phyloP scores from a whole-genome alignment of 1,140 invertebrate genomes.

The Penaeus chinensis region DNA sequence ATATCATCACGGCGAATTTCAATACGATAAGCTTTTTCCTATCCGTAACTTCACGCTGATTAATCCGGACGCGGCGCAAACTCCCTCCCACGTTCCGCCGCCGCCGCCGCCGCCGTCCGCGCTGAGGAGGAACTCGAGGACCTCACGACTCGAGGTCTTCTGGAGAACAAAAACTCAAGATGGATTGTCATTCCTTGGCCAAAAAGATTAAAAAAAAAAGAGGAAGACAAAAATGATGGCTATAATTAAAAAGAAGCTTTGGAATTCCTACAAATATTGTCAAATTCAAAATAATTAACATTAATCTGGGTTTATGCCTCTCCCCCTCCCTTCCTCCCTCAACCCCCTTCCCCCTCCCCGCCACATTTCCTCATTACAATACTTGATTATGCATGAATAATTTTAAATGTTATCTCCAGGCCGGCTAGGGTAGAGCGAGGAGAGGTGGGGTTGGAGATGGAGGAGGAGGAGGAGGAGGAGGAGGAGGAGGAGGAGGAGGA shows the following conservation, averaged over 20 bases:
- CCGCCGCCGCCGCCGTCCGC: neutral
- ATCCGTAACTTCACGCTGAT: slow-evolving; percentile 35
- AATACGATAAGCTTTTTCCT: slow-evolving; percentile 39
- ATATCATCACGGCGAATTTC: slow-evolving; percentile 43
- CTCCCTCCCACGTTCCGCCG: neutral
- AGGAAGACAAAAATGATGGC: too few relatives aligned
- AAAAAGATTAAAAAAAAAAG: too few relatives aligned
- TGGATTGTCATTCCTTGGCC: too few relatives aligned
- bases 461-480: neutral
- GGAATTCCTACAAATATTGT: too few relatives aligned
- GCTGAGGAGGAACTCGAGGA: neutral
- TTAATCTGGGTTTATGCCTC: slow-evolving; percentile 14
- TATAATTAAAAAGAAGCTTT: too few relatives aligned
- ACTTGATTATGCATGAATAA: slow-evolving; percentile 60
- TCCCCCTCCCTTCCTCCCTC: neutral
- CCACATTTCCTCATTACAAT: slow-evolving; percentile 56
- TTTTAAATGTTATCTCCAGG: slow-evolving; percentile 59
- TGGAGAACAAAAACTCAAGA: too few relatives aligned
- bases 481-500: neutral
- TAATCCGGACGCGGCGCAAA: neutral
- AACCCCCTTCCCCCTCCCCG: neutral
- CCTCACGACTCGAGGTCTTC: too few relatives aligned
- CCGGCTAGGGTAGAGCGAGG: slow-evolving; percentile 4
- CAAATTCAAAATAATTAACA: neutral
- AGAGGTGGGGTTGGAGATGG: too few relatives aligned